Evolutionary conservation across 1,140 invertebrate species (phyloP).

Genomic region (Ips typographus): DNA sequence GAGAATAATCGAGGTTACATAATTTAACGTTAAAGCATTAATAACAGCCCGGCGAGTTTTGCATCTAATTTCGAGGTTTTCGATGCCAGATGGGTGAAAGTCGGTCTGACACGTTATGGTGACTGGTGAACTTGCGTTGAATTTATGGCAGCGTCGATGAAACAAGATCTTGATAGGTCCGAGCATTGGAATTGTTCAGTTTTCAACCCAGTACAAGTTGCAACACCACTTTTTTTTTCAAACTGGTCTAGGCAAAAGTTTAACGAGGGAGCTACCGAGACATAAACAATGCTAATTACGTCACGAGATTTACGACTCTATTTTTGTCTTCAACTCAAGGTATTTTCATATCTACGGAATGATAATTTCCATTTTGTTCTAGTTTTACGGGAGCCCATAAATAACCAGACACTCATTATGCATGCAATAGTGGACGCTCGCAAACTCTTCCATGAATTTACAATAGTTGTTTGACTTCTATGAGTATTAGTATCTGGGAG

Average conservation of each 20-base stretch:
- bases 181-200: neutral
- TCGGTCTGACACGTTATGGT: neutral
- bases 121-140: neutral
- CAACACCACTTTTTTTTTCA: neutral
- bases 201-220: neutral
- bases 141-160: conserved; percentile 3
- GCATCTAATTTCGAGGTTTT: conserved; percentile 1
- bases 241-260: neutral
- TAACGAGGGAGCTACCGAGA: neutral
- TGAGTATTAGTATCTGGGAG: neutral
- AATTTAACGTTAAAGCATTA: too few relatives aligned
- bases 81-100: neutral
- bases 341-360: conserved; percentile 4
- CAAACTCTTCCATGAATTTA: neutral
- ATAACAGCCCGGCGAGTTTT: neutral
- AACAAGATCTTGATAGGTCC: conserved; percentile 1
- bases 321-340: neutral
- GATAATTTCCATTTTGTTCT: neutral
- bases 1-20: too few relatives aligned
- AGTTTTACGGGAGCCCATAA: neutral
- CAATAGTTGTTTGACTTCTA: neutral
- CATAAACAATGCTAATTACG: neutral
- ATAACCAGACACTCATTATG: neutral
- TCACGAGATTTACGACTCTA: neutral
- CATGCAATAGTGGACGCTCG: neutral